Conservation (phyloP, 2,113 vertebrate genomes). For the Coreoperca whiteheadi region DNA sequence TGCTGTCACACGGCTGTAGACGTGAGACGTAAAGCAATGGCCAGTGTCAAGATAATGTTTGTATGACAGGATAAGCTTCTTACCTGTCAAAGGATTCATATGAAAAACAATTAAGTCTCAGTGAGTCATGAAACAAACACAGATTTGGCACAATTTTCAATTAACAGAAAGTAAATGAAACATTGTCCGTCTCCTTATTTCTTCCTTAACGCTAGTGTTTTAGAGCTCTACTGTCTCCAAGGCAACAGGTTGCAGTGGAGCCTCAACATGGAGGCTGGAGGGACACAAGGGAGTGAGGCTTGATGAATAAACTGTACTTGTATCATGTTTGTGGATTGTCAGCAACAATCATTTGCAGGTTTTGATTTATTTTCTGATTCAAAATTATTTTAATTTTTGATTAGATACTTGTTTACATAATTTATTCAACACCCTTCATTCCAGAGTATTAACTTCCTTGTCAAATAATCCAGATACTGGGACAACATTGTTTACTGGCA, state of each 20-base stretch:
- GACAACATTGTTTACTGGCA: slow-evolving; percentile 50
- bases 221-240: slow-evolving; percentile 67
- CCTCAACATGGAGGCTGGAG: slow-evolving; percentile 22
- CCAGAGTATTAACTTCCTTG: slow-evolving; percentile 39
- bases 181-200: slow-evolving; percentile 25
- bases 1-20: slow-evolving; percentile 16
- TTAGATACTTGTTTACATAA: slow-evolving; percentile 59
- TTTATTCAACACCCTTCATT: slow-evolving; percentile 45
- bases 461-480: slow-evolving; percentile 48
- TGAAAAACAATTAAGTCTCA: slow-evolving; percentile 57
- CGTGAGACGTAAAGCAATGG: slow-evolving; percentile 18
- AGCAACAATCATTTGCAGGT: not conserved
- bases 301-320: slow-evolving; percentile 49
- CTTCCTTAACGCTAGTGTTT: slow-evolving; percentile 38
- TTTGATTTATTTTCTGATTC: slow-evolving; percentile 53
- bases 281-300: slow-evolving; percentile 9
- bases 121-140: slow-evolving; percentile 48
- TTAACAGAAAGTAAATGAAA: slow-evolving; percentile 56
- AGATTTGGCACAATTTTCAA: slow-evolving; percentile 57
- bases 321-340: slow-evolving; percentile 23
- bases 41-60: slow-evolving; percentile 46
- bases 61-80: slow-evolving; percentile 62
- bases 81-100: slow-evolving; percentile 53
- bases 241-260: slow-evolving; percentile 75
- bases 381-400: slow-evolving; percentile 40